Percentiles rank a stretch among this genome's conserved stretches.
These are phyloP conservation scores for Fragum sueziense DNA, from an alignment of 2,888 invertebrate genomes.

Conservation along the genomic window DNA sequence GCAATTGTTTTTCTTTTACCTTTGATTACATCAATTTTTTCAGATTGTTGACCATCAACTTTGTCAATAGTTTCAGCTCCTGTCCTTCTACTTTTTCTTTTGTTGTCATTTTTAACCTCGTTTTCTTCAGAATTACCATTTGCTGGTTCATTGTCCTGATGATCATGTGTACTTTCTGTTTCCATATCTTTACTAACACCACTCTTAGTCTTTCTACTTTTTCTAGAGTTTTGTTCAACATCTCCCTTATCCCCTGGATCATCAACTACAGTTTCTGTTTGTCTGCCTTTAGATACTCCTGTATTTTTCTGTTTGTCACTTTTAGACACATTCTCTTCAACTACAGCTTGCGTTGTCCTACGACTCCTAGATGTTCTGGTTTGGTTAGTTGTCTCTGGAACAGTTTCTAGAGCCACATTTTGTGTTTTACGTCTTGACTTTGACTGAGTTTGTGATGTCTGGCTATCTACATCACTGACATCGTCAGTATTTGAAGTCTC, in stretches of 20 bases:
- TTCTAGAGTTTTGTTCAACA: neutral
- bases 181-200: neutral
- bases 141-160: neutral
- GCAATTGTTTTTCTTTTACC: neutral
- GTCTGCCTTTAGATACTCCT: neutral
- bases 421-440: neutral
- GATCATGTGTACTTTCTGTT: neutral
- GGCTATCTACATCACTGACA: neutral
- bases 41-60: neutral
- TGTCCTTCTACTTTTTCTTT: neutral
- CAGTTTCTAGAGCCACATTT: neutral
- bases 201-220: conserved; percentile 1
- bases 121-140: neutral
- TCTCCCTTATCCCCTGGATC: neutral
- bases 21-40: neutral
- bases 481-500: neutral
- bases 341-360: neutral
- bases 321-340: neutral
- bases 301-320: neutral
- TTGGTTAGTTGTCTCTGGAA: neutral
- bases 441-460: neutral
- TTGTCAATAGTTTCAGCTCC: conserved; percentile 1
- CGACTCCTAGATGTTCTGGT: neutral
- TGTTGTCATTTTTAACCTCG: neutral
- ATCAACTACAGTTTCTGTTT: conserved; percentile 3